These are phyloP conservation scores for Aviceda subcristata DNA, from an alignment of 2,113 vertebrate species.

Conservation along the genomic window DNA sequence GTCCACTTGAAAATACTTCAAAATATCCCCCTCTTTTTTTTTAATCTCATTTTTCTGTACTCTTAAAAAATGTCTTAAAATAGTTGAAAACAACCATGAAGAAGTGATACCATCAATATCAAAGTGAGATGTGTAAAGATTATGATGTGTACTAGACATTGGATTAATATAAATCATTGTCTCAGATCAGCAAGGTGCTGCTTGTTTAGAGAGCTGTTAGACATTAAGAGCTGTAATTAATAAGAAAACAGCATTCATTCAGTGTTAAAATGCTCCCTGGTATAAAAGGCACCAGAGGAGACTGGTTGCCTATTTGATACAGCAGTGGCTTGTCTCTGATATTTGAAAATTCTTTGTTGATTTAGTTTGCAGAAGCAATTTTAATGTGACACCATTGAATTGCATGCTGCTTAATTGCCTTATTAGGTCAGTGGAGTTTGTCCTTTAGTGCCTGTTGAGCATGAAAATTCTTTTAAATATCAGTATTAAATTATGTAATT, in stretches of 20 bases:
- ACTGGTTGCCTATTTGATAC: not conserved
- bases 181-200: not conserved
- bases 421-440: not conserved
- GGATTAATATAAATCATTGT: not conserved
- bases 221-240: not conserved
- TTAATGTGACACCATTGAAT: not conserved
- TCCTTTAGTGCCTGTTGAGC: not conserved
- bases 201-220: not conserved
- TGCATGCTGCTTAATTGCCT: not conserved
- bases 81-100: not conserved
- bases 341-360: not conserved
- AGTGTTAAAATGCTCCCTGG: not conserved
- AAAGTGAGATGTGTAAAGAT: not conserved
- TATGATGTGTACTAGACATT: not conserved
- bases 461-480: not conserved
- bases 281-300: not conserved
- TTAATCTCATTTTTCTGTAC: not conserved
- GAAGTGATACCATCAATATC: not conserved
- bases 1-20: not conserved
- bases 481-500: not conserved
- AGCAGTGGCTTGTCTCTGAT: not conserved
- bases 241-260: not conserved
- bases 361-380: not conserved
- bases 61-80: not conserved
- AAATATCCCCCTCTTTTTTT: not conserved